Base-by-base conservation (phyloP, 37 sponge, comb jelly and placozoan species). In the Amphimedon queenslandica region DNA sequence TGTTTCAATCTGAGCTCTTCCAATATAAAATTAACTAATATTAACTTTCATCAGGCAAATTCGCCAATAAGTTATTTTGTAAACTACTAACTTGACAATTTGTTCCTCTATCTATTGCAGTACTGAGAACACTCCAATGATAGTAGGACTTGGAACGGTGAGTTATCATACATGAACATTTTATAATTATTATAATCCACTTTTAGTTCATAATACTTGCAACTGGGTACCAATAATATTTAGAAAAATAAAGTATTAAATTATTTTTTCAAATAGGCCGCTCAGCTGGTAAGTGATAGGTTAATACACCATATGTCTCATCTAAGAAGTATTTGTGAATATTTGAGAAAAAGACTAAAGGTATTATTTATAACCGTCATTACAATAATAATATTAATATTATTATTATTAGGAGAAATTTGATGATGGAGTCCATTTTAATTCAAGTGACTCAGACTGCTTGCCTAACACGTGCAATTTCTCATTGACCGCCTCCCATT, bases 71-170 rank as follows among this genome's bases (percentile, higher is more conserved):
- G n/a, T n/a, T n/a, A n/a, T n/a, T n/a, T n/a, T n/a, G n/a, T n/a
- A n/a, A n/a, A n/a, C n/a, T n/a, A n/a, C n/a, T n/a, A n/a, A n/a
- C n/a, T n/a, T n/a, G n/a, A n/a, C n/a, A n/a, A n/a, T n/a, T n/a
- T n/a, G n/a, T n/a, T n/a, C n/a, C n/a, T n/a, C n/a, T 42, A 72
- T n/a, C 33, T 51, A n/a, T 20, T 75, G 34, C 70, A 89, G 96
- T n/a, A 96, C 96, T 67, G 93, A 96, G 66, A 92, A 96, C 55
- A 88, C 89, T 31, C 87, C 81, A 8, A 92, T 92, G 93, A 92
- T 96, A n/a, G 96, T 89, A 40, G 96, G 96, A 37, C 64, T 92
- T 33, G 94, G 87, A 3, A 78, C 66, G 78, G 84, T 83, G 23
- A 29, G 63, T 36, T 11, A 27, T 16, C 33, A 13, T 1, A 33